Percentiles rank a stretch among this genome's conserved stretches.
These are phyloP conservation scores for Chlorospingus flavigularis DNA, from an alignment of 2,797 vertebrate genomes.

Conservation along the genomic window DNA sequence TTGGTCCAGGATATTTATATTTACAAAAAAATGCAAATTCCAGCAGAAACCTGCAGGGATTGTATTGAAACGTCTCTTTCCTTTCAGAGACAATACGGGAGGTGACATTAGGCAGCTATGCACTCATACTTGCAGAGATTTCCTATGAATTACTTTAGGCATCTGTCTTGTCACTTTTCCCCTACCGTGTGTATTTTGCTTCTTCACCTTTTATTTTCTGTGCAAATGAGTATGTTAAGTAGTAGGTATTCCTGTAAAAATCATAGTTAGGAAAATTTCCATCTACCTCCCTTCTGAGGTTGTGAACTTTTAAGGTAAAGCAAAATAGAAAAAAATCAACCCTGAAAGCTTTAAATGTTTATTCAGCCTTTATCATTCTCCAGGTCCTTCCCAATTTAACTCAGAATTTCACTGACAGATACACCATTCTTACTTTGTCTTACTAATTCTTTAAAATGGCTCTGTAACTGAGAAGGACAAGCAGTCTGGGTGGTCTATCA, in stretches of 20 bases:
- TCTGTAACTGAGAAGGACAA: background rate
- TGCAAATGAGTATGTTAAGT: background rate
- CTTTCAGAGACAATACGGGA: background rate
- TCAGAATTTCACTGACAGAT: background rate
- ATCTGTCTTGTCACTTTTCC: background rate
- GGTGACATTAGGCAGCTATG: background rate
- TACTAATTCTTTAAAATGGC: background rate
- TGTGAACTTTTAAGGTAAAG: background rate
- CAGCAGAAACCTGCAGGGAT: background rate
- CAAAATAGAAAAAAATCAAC: background rate
- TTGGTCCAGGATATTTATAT: background rate
- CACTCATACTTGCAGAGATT: background rate
- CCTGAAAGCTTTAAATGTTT: background rate
- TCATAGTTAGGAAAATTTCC: background rate
- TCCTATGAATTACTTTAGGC: background rate
- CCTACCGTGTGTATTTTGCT: background rate
- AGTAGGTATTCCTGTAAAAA: background rate
- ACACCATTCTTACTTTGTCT: background rate
- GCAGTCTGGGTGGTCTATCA: background rate
- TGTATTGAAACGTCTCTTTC: background rate
- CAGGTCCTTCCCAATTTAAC: background rate
- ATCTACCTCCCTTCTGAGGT: background rate
- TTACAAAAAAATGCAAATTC: background rate
- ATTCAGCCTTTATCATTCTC: background rate
- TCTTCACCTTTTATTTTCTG: background rate